Conservation (phyloP, 2,113 vertebrate genomes). For the Syngnathus typhle region DNA sequence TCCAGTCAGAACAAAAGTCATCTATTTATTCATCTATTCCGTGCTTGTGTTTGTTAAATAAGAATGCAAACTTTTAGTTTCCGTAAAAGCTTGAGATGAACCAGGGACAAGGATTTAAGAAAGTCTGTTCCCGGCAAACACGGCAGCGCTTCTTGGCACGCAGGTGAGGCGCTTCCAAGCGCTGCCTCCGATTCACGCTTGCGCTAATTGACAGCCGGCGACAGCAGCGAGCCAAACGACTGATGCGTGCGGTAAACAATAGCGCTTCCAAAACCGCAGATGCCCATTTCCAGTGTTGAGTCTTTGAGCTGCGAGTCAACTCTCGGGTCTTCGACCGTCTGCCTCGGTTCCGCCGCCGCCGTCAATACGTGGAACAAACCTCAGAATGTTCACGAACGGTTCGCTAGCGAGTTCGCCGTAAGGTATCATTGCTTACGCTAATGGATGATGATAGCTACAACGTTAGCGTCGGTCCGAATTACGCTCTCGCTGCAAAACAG, state of each 20-base stretch:
- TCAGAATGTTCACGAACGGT: too few species aligned
- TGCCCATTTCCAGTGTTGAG: not conserved
- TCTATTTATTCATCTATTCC: too few species aligned
- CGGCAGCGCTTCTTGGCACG: not conserved
- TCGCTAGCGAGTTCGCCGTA: too few species aligned
- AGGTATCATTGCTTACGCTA: too few species aligned
- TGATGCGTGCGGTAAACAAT: not conserved
- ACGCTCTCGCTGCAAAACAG: not conserved
- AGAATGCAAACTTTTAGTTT: too few species aligned
- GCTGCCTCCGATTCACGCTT: not conserved
- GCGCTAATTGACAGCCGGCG: constrained; percentile 5
- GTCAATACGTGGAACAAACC: too few species aligned
- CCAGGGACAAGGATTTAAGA: not conserved
- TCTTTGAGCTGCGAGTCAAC: constrained; percentile 7
- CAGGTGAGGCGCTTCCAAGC: not conserved
- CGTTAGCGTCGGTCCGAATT: not conserved
- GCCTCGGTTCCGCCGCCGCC: not conserved
- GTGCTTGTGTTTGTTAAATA: too few species aligned
- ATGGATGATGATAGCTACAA: too few species aligned
- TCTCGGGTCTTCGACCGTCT: not conserved
- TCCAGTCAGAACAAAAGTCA: too few species aligned
- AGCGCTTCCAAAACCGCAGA: constrained; percentile 6
- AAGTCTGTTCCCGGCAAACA: not conserved
- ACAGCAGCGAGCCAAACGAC: not conserved
- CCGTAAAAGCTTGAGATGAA: too few species aligned